Evolutionary conservation across 2,113 vertebrate genomes (phyloP), one percentile per base, ranked within the genome.

Genomic region (Neopipo cinnamomea): DNA sequence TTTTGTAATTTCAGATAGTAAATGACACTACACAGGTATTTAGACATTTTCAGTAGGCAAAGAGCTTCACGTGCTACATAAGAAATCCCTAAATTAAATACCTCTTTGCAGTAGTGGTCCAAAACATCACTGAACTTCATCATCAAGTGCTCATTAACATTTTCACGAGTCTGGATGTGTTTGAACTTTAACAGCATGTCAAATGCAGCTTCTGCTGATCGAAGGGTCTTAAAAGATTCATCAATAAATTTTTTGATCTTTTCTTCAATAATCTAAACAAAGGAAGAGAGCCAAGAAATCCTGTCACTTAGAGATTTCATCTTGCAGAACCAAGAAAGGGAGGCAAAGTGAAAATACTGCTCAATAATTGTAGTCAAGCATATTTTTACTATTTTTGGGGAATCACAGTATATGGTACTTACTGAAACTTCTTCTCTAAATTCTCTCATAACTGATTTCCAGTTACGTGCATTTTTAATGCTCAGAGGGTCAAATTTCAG

Each of bases 111-210:
- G 72, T 99, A 99, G 89, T 99, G 99, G 23, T 93, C 92, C 86
- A 99, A 96, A 80, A 99, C 97, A 53, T 99, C 98, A 17, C 97
- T 97, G 76, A 99, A 99, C 70, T 99, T 99, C 97, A 97, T 98
- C 98, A 98, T 99, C 98, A 99, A 95, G 88, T 99, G 98, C n/a
- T 98, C 98, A 49, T 98, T 98, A 92, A 99, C 93, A 25, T 97
- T 92, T 80, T 99, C 98, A 93, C 98, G 98, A 39, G 97, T 98
- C 67, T 96, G 97, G 74, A 99, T 98, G 58, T 98, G 97, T 95
- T 98, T 98, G 88, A 99, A 99, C 62, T 99, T 99, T 58, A 99
- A 86, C 46, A 99, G 97, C 98, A 99, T 98, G 83, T 99, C 98
- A 88, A 99, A 99, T 2, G 99, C 99, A 35, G 98, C 98, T 70